Conservation (phyloP, 2,888 invertebrate genomes). For the Beris morrisii region DNA sequence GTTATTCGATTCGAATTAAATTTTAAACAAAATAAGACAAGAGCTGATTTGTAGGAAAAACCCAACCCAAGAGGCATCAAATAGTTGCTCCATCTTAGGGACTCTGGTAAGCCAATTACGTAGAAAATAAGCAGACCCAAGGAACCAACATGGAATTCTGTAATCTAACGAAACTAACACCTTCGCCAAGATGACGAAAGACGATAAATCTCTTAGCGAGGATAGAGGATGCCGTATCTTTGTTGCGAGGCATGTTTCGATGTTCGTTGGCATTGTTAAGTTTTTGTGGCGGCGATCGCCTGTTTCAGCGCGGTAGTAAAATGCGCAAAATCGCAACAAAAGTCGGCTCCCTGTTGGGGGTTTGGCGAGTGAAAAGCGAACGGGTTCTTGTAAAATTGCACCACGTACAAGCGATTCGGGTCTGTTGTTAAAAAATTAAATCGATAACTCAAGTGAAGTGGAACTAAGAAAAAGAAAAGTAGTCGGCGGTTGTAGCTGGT, state of each 20-base stretch:
- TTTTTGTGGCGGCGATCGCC: constrained; percentile 3
- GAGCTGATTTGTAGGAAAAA: too few species aligned
- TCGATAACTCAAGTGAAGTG: constrained; percentile 37
- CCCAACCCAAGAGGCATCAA: too few species aligned
- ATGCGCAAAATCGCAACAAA: constrained; percentile 9
- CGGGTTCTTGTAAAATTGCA: constrained; percentile 36
- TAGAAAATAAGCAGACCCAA: too few species aligned
- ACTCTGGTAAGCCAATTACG: too few species aligned
- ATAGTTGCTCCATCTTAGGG: too few species aligned
- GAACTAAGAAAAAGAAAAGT: constrained; percentile 19
- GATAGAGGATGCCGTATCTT: too few species aligned
- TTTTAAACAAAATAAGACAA: too few species aligned
- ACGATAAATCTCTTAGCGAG: too few species aligned
- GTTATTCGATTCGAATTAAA: too few species aligned
- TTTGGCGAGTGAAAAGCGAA: not conserved
- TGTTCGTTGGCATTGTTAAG: constrained; percentile 15
- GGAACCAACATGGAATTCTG: too few species aligned
- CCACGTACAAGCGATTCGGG: constrained; percentile 39
- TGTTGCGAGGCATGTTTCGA: not conserved
- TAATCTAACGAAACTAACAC: too few species aligned
- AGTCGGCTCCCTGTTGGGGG: constrained; percentile 15
- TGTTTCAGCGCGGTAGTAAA: constrained; percentile 1
- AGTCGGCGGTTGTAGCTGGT: constrained; percentile 8
- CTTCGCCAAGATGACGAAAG: too few species aligned
- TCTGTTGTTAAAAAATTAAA: constrained; percentile 38